Evolutionary conservation across 2,888 invertebrate species (phyloP).

Genomic region (Heterodera filipjevi): DNA sequence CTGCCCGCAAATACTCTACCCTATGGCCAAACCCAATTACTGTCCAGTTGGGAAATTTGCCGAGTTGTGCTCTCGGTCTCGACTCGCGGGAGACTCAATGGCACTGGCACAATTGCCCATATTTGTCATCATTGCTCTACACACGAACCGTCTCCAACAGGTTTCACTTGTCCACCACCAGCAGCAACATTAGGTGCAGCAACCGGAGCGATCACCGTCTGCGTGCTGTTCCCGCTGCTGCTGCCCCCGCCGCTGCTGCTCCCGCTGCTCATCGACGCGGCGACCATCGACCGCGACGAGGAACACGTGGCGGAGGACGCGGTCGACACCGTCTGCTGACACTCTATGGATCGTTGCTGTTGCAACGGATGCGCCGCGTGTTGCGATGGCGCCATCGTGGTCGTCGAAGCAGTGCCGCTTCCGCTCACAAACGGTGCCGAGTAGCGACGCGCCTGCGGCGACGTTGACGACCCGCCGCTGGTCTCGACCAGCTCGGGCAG

Average conservation of each 20-base stretch:
- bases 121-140: too few relatives aligned
- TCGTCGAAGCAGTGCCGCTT: background rate
- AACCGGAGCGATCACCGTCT: slow-evolving; percentile 27
- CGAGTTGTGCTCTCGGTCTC: too few relatives aligned
- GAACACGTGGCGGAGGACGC: background rate
- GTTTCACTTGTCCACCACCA: background rate
- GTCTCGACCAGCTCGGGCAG: slow-evolving; percentile 24
- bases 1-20: too few relatives aligned
- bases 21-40: too few relatives aligned
- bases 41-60: too few relatives aligned
- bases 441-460: slow-evolving; percentile 30
- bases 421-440: slow-evolving; percentile 21
- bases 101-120: too few relatives aligned
- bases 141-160: too few relatives aligned
- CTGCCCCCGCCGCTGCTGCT: slow-evolving; percentile 32
- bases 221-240: slow-evolving; percentile 25
- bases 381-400: background rate
- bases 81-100: too few relatives aligned
- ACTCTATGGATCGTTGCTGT: slow-evolving; percentile 2
- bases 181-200: background rate
- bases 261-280: slow-evolving; percentile 25
- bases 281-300: background rate
- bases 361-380: background rate
- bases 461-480: slow-evolving; percentile 17
- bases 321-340: background rate